Evolutionary conservation across 2,888 invertebrate genomes (phyloP), one percentile per base, ranked within the genome.

Genomic region (Andrena flavipes): DNA sequence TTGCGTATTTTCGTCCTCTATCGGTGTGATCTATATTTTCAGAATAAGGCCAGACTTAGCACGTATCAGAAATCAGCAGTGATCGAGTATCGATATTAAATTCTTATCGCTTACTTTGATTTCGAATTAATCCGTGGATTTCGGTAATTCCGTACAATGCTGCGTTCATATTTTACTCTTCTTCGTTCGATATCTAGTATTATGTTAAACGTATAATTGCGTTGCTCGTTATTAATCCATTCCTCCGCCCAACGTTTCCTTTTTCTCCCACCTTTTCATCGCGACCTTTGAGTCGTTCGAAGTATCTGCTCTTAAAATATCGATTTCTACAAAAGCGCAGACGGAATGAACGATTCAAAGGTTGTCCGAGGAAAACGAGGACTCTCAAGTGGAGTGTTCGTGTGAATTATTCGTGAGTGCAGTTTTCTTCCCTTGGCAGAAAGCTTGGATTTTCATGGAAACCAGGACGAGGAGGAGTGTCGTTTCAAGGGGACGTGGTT

Each of bases 291-390:
- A 73, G 81, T 87, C 84, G 76, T 81, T 81, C 75, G 30, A 68
- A 73, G 73, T 80, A 74, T 81, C 74, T 7, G 51, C 75, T 80
- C 75, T 77, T 73, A 64, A 78, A 76, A 84, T 84, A 87, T 86
- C 87, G 84, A 78, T 80, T 80, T 76, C 74, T 63, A 67, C 60
- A 65, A 84, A 84, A 84, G 67, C 77, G 76, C 85, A 81, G 75
- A 78, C 71, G 70, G 78, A 84, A 87, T 73, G 85, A 80, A 86
- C 79, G 82, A 87, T 81, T 87, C 87, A 85, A 82, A 86, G 87
- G 70, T 86, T 87, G 74, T 79, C 69, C 74, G 72, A 62, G 78
- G 79, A 79, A 80, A 86, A 87, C 85, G 84, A 84, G 80, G 68
- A 76, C 76, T 71, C 74, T 84, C 76, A 35, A 70, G 63, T 51